These are phyloP conservation scores for Tinea semifulvella DNA, from an alignment of 2,888 invertebrate genomes.

Conservation along the genomic window DNA sequence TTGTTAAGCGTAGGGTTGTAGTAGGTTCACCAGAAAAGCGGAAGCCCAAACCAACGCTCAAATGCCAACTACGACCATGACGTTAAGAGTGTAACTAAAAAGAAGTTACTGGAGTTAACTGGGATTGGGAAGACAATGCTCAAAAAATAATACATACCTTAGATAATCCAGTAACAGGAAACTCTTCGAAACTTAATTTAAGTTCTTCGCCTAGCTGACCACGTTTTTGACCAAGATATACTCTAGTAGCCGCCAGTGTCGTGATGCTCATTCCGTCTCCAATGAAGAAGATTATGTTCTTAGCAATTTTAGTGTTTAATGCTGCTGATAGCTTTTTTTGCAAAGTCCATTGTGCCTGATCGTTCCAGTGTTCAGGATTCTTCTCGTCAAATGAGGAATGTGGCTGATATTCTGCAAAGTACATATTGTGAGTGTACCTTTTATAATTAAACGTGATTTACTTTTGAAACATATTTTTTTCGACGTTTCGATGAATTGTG, in stretches of 20 bases:
- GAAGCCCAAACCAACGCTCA: too few relatives aligned
- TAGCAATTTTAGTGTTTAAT: constrained; percentile 41
- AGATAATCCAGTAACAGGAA: constrained; percentile 77
- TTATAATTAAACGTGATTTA: too few relatives aligned
- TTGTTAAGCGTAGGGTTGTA: too few relatives aligned
- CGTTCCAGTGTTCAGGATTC: constrained; percentile 47
- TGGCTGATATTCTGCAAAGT: neutral
- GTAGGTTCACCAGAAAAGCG: too few relatives aligned
- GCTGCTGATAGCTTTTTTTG: constrained; percentile 35
- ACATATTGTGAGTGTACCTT: too few relatives aligned
- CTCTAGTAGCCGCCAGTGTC: constrained; percentile 80
- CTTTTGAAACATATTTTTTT: too few relatives aligned
- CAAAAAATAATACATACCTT: too few relatives aligned
- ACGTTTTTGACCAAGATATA: constrained; percentile 72
- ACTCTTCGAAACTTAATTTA: constrained; percentile 76
- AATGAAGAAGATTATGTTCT: constrained; percentile 82
- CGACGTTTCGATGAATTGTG: too few relatives aligned
- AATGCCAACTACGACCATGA: too few relatives aligned
- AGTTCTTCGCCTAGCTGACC: constrained; percentile 73
- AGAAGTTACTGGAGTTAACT: too few relatives aligned
- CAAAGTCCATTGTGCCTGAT: constrained; percentile 52
- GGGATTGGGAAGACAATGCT: too few relatives aligned
- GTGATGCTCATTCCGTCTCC: constrained; percentile 91
- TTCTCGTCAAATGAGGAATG: constrained; percentile 38
- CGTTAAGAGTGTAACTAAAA: too few relatives aligned